Conservation (phyloP, 2,113 vertebrate genomes). For the Zosterops borbonicus region DNA sequence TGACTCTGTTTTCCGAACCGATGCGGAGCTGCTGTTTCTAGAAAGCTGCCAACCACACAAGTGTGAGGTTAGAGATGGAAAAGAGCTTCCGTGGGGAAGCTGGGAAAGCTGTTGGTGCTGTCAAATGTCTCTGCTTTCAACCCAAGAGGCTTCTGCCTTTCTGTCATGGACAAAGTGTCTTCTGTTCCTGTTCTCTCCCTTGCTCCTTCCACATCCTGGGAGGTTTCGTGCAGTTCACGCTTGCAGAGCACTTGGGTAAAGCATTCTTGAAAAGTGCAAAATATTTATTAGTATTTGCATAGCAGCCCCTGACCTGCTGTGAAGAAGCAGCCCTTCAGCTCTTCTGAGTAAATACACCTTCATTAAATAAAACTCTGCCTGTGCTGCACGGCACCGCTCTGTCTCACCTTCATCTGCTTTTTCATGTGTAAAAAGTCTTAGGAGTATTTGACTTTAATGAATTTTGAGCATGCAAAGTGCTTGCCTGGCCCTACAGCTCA, state of each 20-base stretch:
- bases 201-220: neutral
- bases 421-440: slow-evolving; percentile 24
- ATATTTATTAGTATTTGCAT: slow-evolving; percentile 64
- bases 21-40: slow-evolving; percentile 5
- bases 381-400: neutral
- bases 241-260: neutral
- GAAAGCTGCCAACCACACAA: neutral
- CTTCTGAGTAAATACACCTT: slow-evolving; percentile 52
- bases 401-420: slow-evolving; percentile 19
- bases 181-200: neutral
- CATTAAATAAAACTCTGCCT: slow-evolving; percentile 42
- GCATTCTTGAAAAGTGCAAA: slow-evolving; percentile 39
- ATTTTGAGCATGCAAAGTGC: neutral
- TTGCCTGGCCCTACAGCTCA: neutral
- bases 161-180: neutral
- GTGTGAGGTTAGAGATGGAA: neutral
- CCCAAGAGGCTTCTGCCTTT: neutral
- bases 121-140: neutral
- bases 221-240: neutral
- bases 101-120: neutral
- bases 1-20: slow-evolving; percentile 12
- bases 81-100: neutral
- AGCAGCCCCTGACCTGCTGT: slow-evolving; percentile 57
- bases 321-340: slow-evolving; percentile 54
- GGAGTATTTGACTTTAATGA: slow-evolving; percentile 49